Evolutionary conservation across 2,888 invertebrate species (phyloP), one percentile per base, ranked within the genome.

Genomic region (Nemotelus pantherinus): DNA sequence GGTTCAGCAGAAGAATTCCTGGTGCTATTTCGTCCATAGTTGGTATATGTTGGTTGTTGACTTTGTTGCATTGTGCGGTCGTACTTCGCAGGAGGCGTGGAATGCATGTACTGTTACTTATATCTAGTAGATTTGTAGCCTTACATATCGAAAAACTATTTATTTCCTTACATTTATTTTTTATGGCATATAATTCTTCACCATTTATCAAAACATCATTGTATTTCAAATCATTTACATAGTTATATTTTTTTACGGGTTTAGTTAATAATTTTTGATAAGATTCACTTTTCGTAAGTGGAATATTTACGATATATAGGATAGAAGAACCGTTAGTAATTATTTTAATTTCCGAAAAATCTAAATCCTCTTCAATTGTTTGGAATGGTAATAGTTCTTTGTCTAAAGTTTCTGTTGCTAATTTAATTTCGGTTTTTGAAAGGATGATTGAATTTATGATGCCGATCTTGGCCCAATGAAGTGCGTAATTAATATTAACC

Each of bases 331-430:
- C 65, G 68, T 80, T 78, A 25, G 80, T 79, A n/a, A 80, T 79
- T 47, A 81, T 79, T 79, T 79, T 81, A 6, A 80, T 75, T 55
- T 81, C 78, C 3, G 79, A 76, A 77, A 81, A 81, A 77, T 81
- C 80, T 53, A 81, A 68, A 10, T 80, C 79, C 67, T 82, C 80
- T 60, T 81, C 80, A 67, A 79, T 47, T 48, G 80, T 81, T 6
- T 57, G 68, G 64, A 74, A 81, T 25, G 79, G 80, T 60, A 81
- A 76, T 2, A 79, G 70, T 57, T 81, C 76, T 44, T 77, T 71
- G 45, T 79, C 43, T 41, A 81, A 60, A 55, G 79, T 78, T 53
- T 78, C 77, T 64, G 77, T 72, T 58, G 71, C 79, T 67, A 78
- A 43, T 57, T 72, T 77, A 57, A 81, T 71, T 78, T 81, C 80